Evolutionary conservation across 2,888 invertebrate species (phyloP), one percentile per base, ranked within the genome.

Genomic region (Andricus curvator): DNA sequence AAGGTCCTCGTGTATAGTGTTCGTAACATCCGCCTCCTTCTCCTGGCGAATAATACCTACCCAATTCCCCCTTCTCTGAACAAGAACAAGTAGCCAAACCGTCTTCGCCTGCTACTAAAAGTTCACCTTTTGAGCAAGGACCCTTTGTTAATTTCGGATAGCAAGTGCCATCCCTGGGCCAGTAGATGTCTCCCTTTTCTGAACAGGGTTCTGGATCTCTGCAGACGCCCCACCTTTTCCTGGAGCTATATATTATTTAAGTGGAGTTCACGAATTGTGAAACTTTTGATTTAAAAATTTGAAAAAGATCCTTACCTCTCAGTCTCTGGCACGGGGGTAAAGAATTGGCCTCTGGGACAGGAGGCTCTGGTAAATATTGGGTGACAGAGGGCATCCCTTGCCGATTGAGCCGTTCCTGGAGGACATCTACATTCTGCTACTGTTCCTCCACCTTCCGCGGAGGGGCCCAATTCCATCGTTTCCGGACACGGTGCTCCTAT

Each of bases 381-480:
- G 93, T 97, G 95, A 89, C 97, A 97, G 66, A 94, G 94, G 13
- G 95, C 95, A 78, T 96, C 95, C 81, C 94, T 93, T 0, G 95
- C 94, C 82, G 95, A 95, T 88, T 96, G 95, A 0, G 96, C 97
- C 0, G 96, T 96, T 56, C 96, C 96, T 0, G 97, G 97, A 0
- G 97, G 97, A 89, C 97, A 97, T 85, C 96, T 95, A 93, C 97
- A 97, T 90, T 97, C 96, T 0, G 97, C 97, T 0, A 95, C 94
- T 3, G 95, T 95, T 29, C 94, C 93, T 80, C 93, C 94, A 88
- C 91, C 94, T 91, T 94, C 90, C 4, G 91, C 90, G 2, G 93
- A 94, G 0, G 97, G 97, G 84, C 96, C 96, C 44, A 97, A 93
- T 93, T 97, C 97, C 95, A 97, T 97, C 15, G 96, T 97, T 0